Conservation (phyloP, 2,888 invertebrate genomes). For the Andrena minutula region DNA sequence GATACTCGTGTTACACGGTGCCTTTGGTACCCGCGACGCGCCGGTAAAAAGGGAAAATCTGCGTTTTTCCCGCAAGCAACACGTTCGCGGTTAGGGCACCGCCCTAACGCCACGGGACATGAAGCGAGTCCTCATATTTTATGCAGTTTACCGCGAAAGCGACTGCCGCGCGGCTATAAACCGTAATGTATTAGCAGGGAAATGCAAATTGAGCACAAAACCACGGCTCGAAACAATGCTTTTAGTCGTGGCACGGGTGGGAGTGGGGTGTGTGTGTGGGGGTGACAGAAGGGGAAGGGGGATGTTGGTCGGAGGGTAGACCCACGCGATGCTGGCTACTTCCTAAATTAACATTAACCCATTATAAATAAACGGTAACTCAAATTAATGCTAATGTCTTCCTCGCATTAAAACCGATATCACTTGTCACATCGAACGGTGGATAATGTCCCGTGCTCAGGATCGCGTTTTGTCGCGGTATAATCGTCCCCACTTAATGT, state of each 20-base stretch:
- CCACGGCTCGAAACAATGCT: slow-evolving; percentile 82
- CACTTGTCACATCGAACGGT: slow-evolving; percentile 49
- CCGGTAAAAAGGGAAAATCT: slow-evolving; percentile 60
- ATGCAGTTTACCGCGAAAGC: slow-evolving; percentile 78
- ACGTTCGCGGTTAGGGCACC: slow-evolving; percentile 67
- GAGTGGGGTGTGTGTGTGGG: slow-evolving; percentile 12
- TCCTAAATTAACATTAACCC: slow-evolving; percentile 82
- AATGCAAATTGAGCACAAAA: slow-evolving; percentile 83
- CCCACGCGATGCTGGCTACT: slow-evolving; percentile 71
- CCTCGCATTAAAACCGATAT: slow-evolving; percentile 79
- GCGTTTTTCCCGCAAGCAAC: slow-evolving; percentile 63
- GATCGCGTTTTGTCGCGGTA: slow-evolving; percentile 33
- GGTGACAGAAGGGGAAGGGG: slow-evolving; percentile 19
- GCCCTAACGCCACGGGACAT: slow-evolving; percentile 66
- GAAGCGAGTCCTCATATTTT: slow-evolving; percentile 77
- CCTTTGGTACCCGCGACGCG: slow-evolving; percentile 29
- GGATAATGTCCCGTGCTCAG: slow-evolving; percentile 49
- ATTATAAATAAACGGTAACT: slow-evolving; percentile 82
- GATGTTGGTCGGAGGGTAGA: slow-evolving; percentile 54
- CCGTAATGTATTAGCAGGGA: slow-evolving; percentile 81
- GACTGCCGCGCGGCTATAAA: slow-evolving; percentile 77
- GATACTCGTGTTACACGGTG: slow-evolving; percentile 19
- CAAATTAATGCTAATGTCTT: slow-evolving; percentile 82
- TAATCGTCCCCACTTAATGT: slow-evolving; percentile 44
- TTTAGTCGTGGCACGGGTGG: slow-evolving; percentile 73